Percentiles rank a stretch among this genome's conserved stretches.
phyloP scores from a whole-genome alignment of 2,797 vertebrate genomes.

The Dendrocincla fuliginosa region DNA sequence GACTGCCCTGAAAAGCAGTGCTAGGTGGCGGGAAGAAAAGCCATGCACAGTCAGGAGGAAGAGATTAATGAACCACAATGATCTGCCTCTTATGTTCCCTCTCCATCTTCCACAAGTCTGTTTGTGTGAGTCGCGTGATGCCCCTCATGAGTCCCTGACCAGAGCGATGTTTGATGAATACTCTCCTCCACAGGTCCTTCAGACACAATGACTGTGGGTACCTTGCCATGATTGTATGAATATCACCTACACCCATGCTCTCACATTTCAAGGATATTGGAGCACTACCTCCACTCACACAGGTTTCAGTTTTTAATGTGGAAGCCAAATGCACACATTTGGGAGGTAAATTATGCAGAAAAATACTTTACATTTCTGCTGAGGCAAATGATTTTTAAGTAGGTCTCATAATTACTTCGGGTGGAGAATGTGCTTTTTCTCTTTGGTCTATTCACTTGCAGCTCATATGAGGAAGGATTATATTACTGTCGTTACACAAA shows the following conservation, averaged over 20 bases:
- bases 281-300: background rate
- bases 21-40: background rate
- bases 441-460: conserved; percentile 72
- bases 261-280: background rate
- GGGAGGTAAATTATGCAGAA: conserved; percentile 56
- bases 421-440: conserved; percentile 51
- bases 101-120: background rate
- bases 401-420: conserved; percentile 30
- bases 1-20: background rate
- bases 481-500: conserved; percentile 81
- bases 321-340: conserved; percentile 16
- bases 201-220: background rate
- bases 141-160: rapidly evolving
- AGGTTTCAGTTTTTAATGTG: background rate
- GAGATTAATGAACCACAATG: background rate
- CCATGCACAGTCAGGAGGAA: background rate
- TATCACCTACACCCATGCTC: background rate
- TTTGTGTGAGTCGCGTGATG: rapidly evolving
- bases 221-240: rapidly evolving
- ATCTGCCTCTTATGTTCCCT: background rate
- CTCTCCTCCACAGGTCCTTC: rapidly evolving
- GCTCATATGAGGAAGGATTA: conserved; percentile 73
- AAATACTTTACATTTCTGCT: conserved; percentile 61
- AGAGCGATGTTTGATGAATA: rapidly evolving
- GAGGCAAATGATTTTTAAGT: conserved; percentile 61